These are phyloP conservation scores for Scaeva pyrastri DNA, from an alignment of 2,888 invertebrate genomes.

Conservation along the genomic window DNA sequence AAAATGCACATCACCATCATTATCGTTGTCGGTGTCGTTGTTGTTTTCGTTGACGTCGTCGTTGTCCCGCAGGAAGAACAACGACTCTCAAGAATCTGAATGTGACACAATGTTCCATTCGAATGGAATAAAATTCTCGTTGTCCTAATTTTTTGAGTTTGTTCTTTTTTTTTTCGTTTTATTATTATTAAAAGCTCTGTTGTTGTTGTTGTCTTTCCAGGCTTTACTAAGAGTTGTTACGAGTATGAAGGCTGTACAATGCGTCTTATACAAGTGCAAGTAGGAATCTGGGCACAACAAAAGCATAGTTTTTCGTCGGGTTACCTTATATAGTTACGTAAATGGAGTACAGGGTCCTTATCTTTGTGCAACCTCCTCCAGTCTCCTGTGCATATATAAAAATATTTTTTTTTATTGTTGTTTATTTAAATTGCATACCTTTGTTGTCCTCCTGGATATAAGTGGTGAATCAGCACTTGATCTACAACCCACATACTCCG, in stretches of 20 bases:
- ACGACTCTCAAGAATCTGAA: constrained; percentile 48
- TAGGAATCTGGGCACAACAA: constrained; percentile 60
- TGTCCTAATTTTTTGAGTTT: constrained; percentile 63
- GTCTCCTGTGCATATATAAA: background rate
- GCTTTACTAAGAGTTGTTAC: background rate
- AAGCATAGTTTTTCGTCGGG: constrained; percentile 63
- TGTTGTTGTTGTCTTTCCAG: background rate
- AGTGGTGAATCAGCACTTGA: constrained; percentile 72
- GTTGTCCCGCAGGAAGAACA: constrained; percentile 48
- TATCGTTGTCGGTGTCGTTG: background rate
- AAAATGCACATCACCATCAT: constrained; percentile 68
- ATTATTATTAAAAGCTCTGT: constrained; percentile 57
- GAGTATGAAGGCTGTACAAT: constrained; percentile 11
- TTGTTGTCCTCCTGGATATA: constrained; percentile 44
- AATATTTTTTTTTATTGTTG: constrained; percentile 22
- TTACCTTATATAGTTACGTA: too few relatives aligned
- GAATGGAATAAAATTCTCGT: constrained; percentile 62
- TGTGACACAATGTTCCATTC: constrained; percentile 62
- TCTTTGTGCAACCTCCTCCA: constrained; percentile 34
- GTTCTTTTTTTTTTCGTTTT: background rate
- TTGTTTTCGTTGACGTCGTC: background rate
- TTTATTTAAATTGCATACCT: constrained; percentile 26
- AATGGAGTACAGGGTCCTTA: constrained; percentile 50
- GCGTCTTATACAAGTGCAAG: constrained; percentile 23
- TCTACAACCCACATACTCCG: constrained; percentile 72